Evolutionary conservation across 1,140 invertebrate genomes (phyloP).

Genomic region (Cepaea nemoralis): DNA sequence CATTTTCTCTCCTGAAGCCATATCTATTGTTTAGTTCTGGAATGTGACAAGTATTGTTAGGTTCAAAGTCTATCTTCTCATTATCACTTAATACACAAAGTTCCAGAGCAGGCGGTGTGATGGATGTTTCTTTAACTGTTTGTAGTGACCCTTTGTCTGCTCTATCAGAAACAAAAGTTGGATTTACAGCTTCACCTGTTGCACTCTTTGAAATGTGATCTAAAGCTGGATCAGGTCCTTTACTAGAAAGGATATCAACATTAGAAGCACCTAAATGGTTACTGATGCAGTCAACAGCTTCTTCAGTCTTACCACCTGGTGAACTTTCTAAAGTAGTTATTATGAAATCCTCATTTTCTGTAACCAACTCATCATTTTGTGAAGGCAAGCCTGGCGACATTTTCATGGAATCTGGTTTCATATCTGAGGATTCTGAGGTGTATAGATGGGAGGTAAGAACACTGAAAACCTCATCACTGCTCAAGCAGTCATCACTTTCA

Average conservation of each 20-base stretch:
- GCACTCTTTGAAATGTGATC: background rate
- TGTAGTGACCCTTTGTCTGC: background rate
- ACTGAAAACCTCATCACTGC: constrained; percentile 21
- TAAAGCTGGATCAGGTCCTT: background rate
- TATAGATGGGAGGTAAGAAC: background rate
- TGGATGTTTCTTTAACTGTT: background rate
- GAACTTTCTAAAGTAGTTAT: background rate
- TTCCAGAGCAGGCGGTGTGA: too few species aligned
- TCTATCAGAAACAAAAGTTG: background rate
- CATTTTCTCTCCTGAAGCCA: background rate
- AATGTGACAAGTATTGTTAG: too few species aligned
- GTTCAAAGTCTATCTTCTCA: too few species aligned
- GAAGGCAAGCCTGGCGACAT: background rate
- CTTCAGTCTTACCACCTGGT: background rate
- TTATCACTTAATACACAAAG: too few species aligned
- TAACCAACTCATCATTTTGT: background rate
- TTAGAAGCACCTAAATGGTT: background rate
- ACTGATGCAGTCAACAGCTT: background rate
- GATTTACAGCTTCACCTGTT: background rate
- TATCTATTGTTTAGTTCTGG: too few species aligned
- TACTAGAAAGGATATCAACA: background rate
- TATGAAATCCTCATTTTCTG: background rate
- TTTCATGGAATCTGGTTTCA: background rate
- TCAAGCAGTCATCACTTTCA: constrained; percentile 37
- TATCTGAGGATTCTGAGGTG: background rate